Evolutionary conservation across 2,797 vertebrate species (phyloP).

Genomic region (Oryzias dopingdopingensis): DNA sequence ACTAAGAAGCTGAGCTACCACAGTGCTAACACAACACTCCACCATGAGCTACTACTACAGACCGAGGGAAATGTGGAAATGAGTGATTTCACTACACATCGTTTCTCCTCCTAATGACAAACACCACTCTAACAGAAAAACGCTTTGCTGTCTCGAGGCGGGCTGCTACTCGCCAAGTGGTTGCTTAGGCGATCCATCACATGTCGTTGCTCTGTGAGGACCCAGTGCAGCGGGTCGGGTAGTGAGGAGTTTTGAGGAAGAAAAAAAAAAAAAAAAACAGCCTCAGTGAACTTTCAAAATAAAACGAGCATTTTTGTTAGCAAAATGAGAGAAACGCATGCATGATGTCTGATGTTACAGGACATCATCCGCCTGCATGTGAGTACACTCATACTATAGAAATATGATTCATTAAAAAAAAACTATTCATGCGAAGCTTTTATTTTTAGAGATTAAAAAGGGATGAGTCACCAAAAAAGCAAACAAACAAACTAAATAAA

Average conservation of each 20-base stretch:
- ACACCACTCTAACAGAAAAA: conserved; percentile 21
- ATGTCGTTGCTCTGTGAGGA: conserved; percentile 69
- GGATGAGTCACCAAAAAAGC: too few relatives aligned
- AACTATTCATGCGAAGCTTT: too few relatives aligned
- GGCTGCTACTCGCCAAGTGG: conserved; percentile 76
- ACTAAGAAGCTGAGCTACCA: conserved; percentile 23
- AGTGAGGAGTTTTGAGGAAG: conserved; percentile 17
- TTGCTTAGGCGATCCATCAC: conserved; percentile 60
- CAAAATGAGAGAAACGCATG: conserved; percentile 28
- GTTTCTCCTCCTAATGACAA: conserved; percentile 3
- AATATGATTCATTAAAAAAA: too few relatives aligned
- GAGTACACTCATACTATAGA: too few relatives aligned
- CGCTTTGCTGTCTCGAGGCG: conserved; percentile 38
- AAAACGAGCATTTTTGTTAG: conserved; percentile 18
- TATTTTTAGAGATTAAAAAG: too few relatives aligned
- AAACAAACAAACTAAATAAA: too few relatives aligned
- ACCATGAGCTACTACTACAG: conserved; percentile 44
- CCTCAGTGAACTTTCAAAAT: conserved; percentile 3
- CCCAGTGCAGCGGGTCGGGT: conserved; percentile 36
- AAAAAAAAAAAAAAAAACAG: conserved; percentile 40
- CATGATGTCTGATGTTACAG: conserved; percentile 1
- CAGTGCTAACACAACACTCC: conserved; percentile 43
- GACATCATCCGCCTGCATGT: too few relatives aligned
- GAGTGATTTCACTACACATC: conserved; percentile 10
- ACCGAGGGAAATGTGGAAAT: conserved; percentile 5